These are phyloP conservation scores for Spinibarbus caldwelli DNA, from an alignment of 2,797 vertebrate genomes.

Conservation along the genomic window DNA sequence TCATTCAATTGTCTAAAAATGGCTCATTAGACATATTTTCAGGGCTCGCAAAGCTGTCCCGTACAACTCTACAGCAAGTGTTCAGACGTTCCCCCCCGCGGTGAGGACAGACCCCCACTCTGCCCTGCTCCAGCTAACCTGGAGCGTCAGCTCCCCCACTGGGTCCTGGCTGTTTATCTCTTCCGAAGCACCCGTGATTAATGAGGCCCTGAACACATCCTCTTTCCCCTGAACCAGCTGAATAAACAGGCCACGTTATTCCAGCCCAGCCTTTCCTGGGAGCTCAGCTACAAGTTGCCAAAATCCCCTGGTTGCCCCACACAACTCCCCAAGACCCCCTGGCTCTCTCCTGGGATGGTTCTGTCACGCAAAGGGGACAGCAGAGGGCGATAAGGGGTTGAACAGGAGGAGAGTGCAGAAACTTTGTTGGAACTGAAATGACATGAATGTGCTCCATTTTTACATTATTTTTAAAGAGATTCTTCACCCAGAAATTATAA, in stretches of 20 bases:
- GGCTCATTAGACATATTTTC: background rate
- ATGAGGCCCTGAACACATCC: slow-evolving; percentile 86
- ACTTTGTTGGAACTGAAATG: background rate
- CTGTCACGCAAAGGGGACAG: slow-evolving; percentile 41
- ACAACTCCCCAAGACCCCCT: slow-evolving; percentile 50
- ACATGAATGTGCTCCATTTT: background rate
- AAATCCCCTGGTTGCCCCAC: slow-evolving; percentile 52
- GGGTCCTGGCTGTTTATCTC: slow-evolving; percentile 85
- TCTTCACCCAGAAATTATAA: too few species aligned
- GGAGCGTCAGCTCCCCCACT: slow-evolving; percentile 79
- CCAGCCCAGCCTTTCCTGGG: slow-evolving; percentile 70
- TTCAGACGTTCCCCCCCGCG: slow-evolving; percentile 68
- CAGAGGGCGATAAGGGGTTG: slow-evolving; percentile 41
- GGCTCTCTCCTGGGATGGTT: slow-evolving; percentile 43
- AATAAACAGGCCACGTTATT: slow-evolving; percentile 83
- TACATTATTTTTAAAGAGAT: background rate
- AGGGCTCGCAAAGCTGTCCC: background rate
- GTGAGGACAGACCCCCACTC: slow-evolving; percentile 56
- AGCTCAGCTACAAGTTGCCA: slow-evolving; percentile 76
- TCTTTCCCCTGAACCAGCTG: slow-evolving; percentile 89
- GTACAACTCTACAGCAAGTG: slow-evolving; percentile 71
- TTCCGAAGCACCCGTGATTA: slow-evolving; percentile 86
- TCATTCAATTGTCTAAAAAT: background rate
- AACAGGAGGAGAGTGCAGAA: slow-evolving; percentile 9
- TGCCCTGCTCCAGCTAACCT: slow-evolving; percentile 63